These are phyloP conservation scores for Dinoponera quadriceps DNA, from an alignment of 1,140 invertebrate genomes.

Conservation along the genomic window DNA sequence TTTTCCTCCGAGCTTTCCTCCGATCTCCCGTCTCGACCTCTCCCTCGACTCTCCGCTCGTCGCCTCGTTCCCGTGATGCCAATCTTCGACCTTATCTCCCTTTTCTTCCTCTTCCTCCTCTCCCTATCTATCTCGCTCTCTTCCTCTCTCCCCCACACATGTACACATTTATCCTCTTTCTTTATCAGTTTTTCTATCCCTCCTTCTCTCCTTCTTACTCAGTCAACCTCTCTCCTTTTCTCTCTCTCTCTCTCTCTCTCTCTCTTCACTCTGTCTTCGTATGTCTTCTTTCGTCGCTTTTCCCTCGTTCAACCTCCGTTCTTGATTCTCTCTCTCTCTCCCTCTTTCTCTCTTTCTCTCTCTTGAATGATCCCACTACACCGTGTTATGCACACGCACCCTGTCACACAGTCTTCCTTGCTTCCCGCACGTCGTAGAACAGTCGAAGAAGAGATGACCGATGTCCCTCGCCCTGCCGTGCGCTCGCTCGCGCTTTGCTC, in stretches of 20 bases:
- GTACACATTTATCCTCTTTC: neutral
- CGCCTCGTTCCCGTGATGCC: slow-evolving; percentile 60
- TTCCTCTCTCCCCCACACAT: neutral
- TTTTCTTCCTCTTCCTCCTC: slow-evolving; percentile 17
- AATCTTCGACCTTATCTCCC: slow-evolving; percentile 51
- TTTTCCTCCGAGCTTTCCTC: slow-evolving; percentile 47
- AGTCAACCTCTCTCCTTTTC: slow-evolving; percentile 42
- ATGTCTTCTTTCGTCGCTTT: too few relatives aligned
- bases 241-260: too few relatives aligned
- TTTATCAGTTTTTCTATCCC: neutral
- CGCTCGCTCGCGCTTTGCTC: neutral
- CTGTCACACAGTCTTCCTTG: too few relatives aligned
- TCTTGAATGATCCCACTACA: too few relatives aligned
- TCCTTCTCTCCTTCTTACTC: neutral
- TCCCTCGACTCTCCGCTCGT: slow-evolving; percentile 61
- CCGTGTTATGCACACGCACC: too few relatives aligned
- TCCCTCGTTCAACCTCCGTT: neutral
- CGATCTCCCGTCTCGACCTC: slow-evolving; percentile 62
- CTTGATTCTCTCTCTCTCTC: neutral
- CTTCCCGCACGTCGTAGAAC: too few relatives aligned
- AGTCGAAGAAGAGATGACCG: too few relatives aligned
- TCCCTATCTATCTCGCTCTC: neutral
- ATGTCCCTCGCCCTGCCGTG: neutral
- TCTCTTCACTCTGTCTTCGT: too few relatives aligned
- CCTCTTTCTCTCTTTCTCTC: neutral